A percentile compares a stretch with the other conserved stretches of the same genome.
These are phyloP conservation scores for Antrozous pallidus DNA, from an alignment of 2,797 vertebrate genomes.

Conservation along the genomic window DNA sequence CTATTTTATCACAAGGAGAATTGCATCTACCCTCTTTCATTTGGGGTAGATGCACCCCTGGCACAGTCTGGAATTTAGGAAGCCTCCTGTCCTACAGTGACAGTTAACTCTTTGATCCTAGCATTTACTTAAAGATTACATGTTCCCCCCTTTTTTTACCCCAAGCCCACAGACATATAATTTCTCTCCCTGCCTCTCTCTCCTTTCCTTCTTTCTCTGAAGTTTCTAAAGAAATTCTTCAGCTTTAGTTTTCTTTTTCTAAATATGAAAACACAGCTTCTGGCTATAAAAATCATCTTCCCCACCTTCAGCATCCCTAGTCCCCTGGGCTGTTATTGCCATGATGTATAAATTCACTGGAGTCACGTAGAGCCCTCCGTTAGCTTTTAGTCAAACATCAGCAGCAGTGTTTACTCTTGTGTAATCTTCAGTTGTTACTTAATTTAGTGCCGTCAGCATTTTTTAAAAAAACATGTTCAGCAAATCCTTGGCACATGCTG, in stretches of 20 bases:
- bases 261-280: slow-evolving; percentile 79
- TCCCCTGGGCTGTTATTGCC: slow-evolving; percentile 75
- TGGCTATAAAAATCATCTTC: slow-evolving; percentile 78
- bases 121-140: slow-evolving; percentile 46
- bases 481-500: slow-evolving; percentile 63
- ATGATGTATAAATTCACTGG: slow-evolving; percentile 79
- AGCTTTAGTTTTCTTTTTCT: slow-evolving; percentile 69
- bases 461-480: slow-evolving; percentile 72
- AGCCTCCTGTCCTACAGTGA: slow-evolving; percentile 55
- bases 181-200: no score
- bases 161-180: background rate
- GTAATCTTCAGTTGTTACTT: slow-evolving; percentile 83
- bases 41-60: background rate
- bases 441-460: slow-evolving; percentile 80
- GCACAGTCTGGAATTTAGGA: slow-evolving; percentile 63
- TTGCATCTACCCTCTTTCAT: background rate
- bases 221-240: slow-evolving; percentile 69
- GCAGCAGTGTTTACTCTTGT: slow-evolving; percentile 81
- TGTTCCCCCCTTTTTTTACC: background rate
- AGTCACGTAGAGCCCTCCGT: slow-evolving; percentile 74
- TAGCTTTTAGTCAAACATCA: slow-evolving; percentile 82
- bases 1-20: slow-evolving; percentile 47
- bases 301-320: slow-evolving; percentile 72
- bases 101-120: slow-evolving; percentile 56
- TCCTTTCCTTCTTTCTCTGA: background rate